phyloP scores from a whole-genome alignment of 1,140 invertebrate species.

The Zaprionus kolodkinae region DNA sequence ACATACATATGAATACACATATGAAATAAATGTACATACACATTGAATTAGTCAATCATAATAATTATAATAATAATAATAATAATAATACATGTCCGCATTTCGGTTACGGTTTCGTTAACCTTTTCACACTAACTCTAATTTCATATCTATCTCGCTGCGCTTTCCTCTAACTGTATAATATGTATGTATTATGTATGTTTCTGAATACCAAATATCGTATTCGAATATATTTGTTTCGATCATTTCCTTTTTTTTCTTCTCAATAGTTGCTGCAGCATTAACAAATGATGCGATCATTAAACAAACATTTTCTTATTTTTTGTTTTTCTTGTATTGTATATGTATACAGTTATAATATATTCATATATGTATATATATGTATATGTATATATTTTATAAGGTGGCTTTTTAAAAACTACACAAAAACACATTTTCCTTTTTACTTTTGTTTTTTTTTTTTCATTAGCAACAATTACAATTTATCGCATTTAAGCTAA shows the following conservation, averaged over 20 bases:
- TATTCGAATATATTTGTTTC: neutral
- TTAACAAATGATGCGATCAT: constrained; percentile 19
- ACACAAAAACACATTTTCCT: constrained; percentile 58
- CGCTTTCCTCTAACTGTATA: neutral
- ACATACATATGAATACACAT: constrained; percentile 13
- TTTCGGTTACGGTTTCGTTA: neutral
- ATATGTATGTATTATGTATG: constrained; percentile 10
- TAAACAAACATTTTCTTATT: constrained; percentile 2
- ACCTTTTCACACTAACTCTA: constrained; percentile 3
- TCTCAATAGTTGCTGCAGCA: constrained; percentile 16
- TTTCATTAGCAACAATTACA: constrained; percentile 53
- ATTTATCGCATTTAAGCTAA: constrained; percentile 37
- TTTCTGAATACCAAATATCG: neutral
- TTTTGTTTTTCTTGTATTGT: too few species aligned
- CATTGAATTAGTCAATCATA: neutral
- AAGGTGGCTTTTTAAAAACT: constrained; percentile 43
- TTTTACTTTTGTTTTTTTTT: neutral
- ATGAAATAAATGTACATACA: constrained; percentile 8
- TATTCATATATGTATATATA: constrained; percentile 24
- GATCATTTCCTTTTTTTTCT: constrained; percentile 15
- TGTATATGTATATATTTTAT: constrained; percentile 28
- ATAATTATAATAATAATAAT: neutral
- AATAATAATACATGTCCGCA: constrained; percentile 14
- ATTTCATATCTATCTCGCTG: constrained; percentile 1
- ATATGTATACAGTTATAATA: constrained; percentile 10